phyloP scores from a whole-genome alignment of 2,113 vertebrate species.

The Tylochromis polylepis region DNA sequence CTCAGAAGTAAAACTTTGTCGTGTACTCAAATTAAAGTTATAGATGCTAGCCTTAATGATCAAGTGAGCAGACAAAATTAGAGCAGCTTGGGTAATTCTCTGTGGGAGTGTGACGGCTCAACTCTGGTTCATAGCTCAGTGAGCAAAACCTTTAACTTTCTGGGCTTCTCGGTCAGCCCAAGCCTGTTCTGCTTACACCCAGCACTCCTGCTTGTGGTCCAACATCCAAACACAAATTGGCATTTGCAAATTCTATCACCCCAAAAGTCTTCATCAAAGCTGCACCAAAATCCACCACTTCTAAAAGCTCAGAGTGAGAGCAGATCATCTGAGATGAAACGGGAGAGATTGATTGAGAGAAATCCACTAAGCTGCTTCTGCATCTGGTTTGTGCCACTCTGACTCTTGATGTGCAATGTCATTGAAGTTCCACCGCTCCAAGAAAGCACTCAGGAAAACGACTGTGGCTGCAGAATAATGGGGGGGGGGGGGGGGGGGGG shows the following conservation, averaged over 20 bases:
- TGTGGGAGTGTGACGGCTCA: not conserved
- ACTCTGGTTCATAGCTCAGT: slow-evolving; percentile 1
- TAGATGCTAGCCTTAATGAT: not conserved
- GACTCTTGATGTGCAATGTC: slow-evolving; percentile 38
- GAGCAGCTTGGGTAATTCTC: not conserved
- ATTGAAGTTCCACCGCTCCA: slow-evolving; percentile 19
- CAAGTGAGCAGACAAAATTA: not conserved
- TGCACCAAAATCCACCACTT: not conserved
- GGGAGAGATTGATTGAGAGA: slow-evolving; percentile 18
- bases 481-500: accelerated
- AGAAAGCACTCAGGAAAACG: slow-evolving; percentile 49
- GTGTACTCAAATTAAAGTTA: not conserved
- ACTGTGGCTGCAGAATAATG: not conserved
- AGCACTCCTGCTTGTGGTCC: not conserved
- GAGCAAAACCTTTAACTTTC: slow-evolving; percentile 10
- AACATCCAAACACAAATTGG: slow-evolving; percentile 11
- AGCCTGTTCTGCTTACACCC: not conserved
- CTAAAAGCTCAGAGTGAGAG: slow-evolving; percentile 1
- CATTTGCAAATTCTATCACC: slow-evolving; percentile 1
- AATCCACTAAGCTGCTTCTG: slow-evolving; percentile 30
- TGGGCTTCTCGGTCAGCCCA: not conserved
- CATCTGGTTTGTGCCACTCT: slow-evolving; percentile 37
- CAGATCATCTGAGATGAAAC: slow-evolving; percentile 35
- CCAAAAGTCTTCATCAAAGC: slow-evolving; percentile 19
- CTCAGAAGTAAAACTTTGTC: not conserved